Percentiles rank a stretch among this genome's conserved stretches.
Evolutionary conservation across 2,888 invertebrate species (phyloP).

Genomic region (Eueremaeus valkanovi): DNA sequence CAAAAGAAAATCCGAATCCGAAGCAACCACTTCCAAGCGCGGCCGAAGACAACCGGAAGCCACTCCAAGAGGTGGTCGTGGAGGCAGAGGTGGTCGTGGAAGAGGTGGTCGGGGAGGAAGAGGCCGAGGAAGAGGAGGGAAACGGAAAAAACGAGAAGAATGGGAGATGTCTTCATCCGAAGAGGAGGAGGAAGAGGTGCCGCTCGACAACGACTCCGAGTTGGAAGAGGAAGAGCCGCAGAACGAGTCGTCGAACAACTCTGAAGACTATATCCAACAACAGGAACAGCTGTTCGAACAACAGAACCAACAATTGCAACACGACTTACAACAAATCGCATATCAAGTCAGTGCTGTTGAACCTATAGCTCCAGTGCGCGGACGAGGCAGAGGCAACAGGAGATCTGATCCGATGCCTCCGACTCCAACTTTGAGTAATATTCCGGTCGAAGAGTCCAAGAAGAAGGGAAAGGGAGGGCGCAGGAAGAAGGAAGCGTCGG

Average conservation of each 20-base stretch:
- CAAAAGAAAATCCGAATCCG: neutral
- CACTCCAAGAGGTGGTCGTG: neutral
- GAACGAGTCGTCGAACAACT: neutral
- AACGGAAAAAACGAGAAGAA: neutral
- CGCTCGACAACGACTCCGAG: neutral
- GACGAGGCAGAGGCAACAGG: no score
- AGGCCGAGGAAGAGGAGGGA: constrained; percentile 15
- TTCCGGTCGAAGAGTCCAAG: neutral
- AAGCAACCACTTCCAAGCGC: neutral
- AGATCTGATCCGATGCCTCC: no score
- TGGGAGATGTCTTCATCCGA: constrained; percentile 14
- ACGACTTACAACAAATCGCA: neutral
- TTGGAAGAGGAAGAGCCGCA: neutral
- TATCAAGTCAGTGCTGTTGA: neutral
- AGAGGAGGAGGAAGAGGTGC: constrained; percentile 1
- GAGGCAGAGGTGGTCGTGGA: constrained; percentile 13
- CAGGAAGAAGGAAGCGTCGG: neutral
- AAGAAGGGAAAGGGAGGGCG: neutral
- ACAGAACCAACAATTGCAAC: no score
- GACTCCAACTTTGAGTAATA: no score
- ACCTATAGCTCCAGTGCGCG: no score
- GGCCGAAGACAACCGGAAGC: neutral
- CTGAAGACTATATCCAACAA: neutral
- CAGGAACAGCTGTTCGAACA: no score
- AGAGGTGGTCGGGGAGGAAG: neutral